Evolutionary conservation across 1,140 invertebrate species (phyloP).

Genomic region (Eriocheir sinensis): DNA sequence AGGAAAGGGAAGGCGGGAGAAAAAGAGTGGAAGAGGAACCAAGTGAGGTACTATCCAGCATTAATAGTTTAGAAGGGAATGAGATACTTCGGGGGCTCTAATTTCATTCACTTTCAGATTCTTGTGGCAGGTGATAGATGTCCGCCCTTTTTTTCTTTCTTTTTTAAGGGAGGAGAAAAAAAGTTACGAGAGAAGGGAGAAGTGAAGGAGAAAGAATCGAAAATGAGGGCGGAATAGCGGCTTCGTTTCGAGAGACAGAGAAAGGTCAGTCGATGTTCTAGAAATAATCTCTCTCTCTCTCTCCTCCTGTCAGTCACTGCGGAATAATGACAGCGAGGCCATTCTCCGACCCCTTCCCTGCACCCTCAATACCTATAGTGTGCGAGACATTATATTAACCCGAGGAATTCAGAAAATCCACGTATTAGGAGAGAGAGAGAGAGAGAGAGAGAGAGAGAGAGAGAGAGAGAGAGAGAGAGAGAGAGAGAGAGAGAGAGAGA

Average conservation of each 20-base stretch:
- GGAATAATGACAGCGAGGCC: no score
- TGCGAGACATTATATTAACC: no score
- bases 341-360: no score
- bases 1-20: no score
- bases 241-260: background rate
- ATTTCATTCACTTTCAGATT: background rate
- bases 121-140: background rate
- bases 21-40: no score
- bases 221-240: no score
- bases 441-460: conserved; percentile 22
- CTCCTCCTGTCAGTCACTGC: background rate
- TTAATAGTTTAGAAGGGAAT: background rate
- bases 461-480: conserved; percentile 14
- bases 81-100: background rate
- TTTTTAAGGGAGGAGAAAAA: background rate
- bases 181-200: background rate
- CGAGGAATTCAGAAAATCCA: no score
- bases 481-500: background rate
- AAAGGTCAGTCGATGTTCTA: no score
- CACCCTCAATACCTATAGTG: no score
- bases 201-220: background rate
- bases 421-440: no score
- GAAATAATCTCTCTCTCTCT: background rate
- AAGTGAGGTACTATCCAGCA: no score
- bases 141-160: background rate